phyloP scores from a whole-genome alignment of 2,113 vertebrate genomes.

The Lepus europaeus region DNA sequence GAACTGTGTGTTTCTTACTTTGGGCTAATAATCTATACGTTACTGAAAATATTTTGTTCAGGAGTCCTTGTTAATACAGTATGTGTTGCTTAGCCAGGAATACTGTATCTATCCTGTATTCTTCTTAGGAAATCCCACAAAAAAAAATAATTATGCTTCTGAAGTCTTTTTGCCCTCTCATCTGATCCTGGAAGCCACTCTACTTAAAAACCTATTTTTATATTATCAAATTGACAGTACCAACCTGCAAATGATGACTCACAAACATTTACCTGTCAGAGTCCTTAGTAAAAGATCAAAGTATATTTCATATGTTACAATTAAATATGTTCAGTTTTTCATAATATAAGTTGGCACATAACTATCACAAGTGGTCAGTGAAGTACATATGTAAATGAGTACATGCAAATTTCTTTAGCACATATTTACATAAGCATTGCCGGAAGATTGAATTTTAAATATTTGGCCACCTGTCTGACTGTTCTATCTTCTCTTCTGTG shows the following conservation, averaged over 20 bases:
- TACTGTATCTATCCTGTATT: neutral
- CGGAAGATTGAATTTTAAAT: neutral
- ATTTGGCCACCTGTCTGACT: neutral
- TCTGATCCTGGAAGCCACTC: conserved; percentile 66
- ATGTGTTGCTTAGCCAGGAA: neutral
- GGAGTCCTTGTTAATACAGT: neutral
- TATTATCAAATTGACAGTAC: conserved; percentile 83
- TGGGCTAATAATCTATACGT: neutral
- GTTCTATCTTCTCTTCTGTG: neutral
- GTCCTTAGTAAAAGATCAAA: conserved; percentile 66
- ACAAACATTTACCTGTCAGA: conserved; percentile 80
- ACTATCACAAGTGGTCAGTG: neutral
- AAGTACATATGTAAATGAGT: neutral
- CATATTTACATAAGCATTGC: conserved; percentile 8
- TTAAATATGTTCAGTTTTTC: neutral
- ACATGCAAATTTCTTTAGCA: neutral
- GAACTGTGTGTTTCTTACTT: neutral
- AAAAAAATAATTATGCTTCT: conserved; percentile 67
- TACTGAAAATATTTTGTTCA: neutral
- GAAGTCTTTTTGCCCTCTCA: conserved; percentile 77
- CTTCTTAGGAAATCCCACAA: neutral
- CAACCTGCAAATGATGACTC: conserved; percentile 79
- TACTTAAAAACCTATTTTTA: conserved; percentile 80
- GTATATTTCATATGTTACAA: conserved; percentile 73
- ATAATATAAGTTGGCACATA: neutral